These are phyloP conservation scores for Ditylenchus dipsaci DNA, from an alignment of 1,140 invertebrate species.

Conservation along the genomic window DNA sequence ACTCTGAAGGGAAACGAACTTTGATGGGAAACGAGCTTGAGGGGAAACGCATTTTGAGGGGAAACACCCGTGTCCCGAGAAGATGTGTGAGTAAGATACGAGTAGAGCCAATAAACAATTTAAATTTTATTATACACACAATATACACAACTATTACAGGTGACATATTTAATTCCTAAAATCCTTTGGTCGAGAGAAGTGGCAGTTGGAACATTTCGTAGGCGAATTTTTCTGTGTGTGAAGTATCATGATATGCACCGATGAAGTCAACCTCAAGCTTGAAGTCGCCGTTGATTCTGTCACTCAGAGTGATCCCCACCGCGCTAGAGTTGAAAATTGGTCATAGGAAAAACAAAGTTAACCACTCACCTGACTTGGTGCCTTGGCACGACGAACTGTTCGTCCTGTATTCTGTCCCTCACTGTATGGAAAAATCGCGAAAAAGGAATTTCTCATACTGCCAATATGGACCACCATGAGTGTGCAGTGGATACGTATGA, in stretches of 20 bases:
- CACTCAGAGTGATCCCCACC: constrained; percentile 52
- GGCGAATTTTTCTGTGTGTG: constrained; percentile 51
- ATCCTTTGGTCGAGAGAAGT: constrained; percentile 39
- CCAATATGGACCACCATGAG: constrained; percentile 57
- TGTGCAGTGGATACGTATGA: constrained; percentile 51
- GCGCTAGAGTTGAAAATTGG: constrained; percentile 30
- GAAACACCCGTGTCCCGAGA: no score
- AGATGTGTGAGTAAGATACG: no score
- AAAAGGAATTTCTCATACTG: constrained; percentile 56
- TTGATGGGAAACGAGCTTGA: no score
- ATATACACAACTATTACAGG: no score
- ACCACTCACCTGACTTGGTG: constrained; percentile 31
- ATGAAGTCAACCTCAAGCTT: constrained; percentile 54
- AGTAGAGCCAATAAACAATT: no score
- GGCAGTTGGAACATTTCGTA: constrained; percentile 53
- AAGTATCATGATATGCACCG: constrained; percentile 46
- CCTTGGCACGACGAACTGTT: constrained; percentile 30
- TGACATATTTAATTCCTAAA: constrained; percentile 1
- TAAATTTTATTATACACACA: no score
- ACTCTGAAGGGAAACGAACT: no score
- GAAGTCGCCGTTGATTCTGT: constrained; percentile 51
- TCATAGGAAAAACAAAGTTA: background rate
- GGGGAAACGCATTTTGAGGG: no score
- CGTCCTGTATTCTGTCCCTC: constrained; percentile 48
- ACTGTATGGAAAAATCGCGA: constrained; percentile 54